Evolutionary conservation across 2,888 invertebrate genomes (phyloP), one percentile per base, ranked within the genome.

Genomic region (Cantharis rufa): DNA sequence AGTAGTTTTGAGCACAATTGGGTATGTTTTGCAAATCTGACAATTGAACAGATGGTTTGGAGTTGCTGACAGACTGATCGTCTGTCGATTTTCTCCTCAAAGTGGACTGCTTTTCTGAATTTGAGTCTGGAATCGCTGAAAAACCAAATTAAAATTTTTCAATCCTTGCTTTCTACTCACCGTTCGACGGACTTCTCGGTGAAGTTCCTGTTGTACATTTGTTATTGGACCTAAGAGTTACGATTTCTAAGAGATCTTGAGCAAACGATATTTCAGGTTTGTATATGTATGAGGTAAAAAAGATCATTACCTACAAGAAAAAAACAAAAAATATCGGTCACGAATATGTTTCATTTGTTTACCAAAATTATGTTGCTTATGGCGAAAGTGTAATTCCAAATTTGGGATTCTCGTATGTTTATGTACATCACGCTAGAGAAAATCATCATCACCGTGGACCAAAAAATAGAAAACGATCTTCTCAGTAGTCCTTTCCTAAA

Each of bases 341-440:
- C 0, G n/a, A 21, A 3, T 2, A 15, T 18, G 5, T 66, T 24
- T 21, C 5, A 15, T 21, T 13, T 4, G 3, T 90, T 91, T 88
- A 93, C 93, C 89, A 93, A 85, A 80, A 91, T 83, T 80, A 91
- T 89, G 81, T 91, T 90, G 78, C 89, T 87, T 79, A 90, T 86
- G 80, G 91, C 90, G 85, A 92, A 91, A 82, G 91, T 88, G 85
- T 92, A 92, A 83, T 91, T 90, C 85, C 90, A 91, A 84, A 91
- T 89, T 64, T 86, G 77, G 81, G 90, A 88, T 82, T 91, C 90
- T 74, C 89, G 88, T 73, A 90, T 89, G 86, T 93, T 93, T 80
- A 93, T 90, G 86, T 92, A 93, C 82, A 92, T 88, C 76, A 93
- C 90, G 82, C 93, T 93, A 80, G 92, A 90, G 64, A 90, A 89